Evolutionary conservation across 2,113 vertebrate species (phyloP).

Genomic region (Platysteira castanea): DNA sequence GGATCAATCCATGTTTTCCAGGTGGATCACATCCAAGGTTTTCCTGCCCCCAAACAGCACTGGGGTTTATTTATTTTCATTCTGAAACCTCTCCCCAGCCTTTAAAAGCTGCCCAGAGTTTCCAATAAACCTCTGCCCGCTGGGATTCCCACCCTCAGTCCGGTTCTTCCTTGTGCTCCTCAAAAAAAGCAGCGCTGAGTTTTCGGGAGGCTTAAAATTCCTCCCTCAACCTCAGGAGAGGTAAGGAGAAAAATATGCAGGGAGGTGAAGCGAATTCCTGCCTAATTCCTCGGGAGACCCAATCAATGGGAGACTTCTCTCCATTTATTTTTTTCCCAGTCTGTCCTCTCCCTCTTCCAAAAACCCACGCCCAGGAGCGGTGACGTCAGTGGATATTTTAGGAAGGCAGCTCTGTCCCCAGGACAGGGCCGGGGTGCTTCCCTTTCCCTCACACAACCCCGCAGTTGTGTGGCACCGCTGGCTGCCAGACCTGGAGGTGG

Average conservation of each 20-base stretch:
- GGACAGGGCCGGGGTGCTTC: background rate
- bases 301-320: constrained; percentile 32
- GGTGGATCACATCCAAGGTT: background rate
- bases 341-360: constrained; percentile 11
- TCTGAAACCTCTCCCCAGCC: background rate
- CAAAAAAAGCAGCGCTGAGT: background rate
- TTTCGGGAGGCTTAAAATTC: constrained; percentile 27
- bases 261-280: constrained; percentile 17
- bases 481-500: constrained; percentile 48
- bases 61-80: background rate
- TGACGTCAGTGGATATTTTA: constrained; percentile 61
- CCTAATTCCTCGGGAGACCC: background rate
- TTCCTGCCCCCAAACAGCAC: background rate
- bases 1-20: background rate
- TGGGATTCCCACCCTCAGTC: background rate
- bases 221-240: constrained; percentile 9
- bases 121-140: background rate
- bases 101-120: background rate
- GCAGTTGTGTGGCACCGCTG: background rate
- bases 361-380: constrained; percentile 21
- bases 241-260: constrained; percentile 53
- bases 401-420: constrained; percentile 11
- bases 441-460: constrained; percentile 39
- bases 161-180: background rate
- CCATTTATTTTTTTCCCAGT: constrained; percentile 22